These are phyloP conservation scores for Hyalella azteca DNA, from an alignment of 2,888 invertebrate genomes.

Conservation along the genomic window DNA sequence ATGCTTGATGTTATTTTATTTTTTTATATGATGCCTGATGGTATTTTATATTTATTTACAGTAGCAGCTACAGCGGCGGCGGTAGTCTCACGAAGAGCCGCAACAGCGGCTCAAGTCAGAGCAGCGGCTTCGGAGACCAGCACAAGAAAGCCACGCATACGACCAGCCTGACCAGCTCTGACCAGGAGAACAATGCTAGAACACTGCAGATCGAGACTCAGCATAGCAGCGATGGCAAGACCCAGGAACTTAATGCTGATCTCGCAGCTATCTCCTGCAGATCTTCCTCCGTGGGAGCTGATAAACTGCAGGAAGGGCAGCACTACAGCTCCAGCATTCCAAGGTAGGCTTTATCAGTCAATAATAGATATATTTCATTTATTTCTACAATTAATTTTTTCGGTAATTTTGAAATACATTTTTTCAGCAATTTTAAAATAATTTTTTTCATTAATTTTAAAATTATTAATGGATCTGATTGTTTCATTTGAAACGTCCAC, in stretches of 20 bases:
- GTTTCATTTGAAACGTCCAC: background rate
- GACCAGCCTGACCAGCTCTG: background rate
- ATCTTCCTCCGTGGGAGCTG: background rate
- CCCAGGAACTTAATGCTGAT: background rate
- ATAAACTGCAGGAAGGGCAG: background rate
- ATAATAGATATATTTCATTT: background rate
- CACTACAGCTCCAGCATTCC: background rate
- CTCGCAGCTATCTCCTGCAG: slow-evolving; percentile 15
- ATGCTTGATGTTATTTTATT: no score
- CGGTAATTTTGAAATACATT: background rate
- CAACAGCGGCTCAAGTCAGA: slow-evolving; percentile 57
- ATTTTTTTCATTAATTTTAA: background rate
- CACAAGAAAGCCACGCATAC: slow-evolving; percentile 25
- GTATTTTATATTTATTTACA: no score
- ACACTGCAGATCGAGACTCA: background rate
- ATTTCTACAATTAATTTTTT: background rate
- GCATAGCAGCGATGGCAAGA: background rate
- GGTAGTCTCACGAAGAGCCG: slow-evolving; percentile 56
- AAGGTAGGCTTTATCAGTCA: background rate
- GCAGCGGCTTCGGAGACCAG: slow-evolving; percentile 56
- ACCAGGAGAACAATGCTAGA: background rate
- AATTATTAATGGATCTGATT: background rate
- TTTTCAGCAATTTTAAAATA: background rate
- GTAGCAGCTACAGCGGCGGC: slow-evolving; percentile 26
- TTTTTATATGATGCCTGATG: no score